Base-by-base conservation (phyloP, 2,888 invertebrate species). In the Amblyjoppa fuscipennis region DNA sequence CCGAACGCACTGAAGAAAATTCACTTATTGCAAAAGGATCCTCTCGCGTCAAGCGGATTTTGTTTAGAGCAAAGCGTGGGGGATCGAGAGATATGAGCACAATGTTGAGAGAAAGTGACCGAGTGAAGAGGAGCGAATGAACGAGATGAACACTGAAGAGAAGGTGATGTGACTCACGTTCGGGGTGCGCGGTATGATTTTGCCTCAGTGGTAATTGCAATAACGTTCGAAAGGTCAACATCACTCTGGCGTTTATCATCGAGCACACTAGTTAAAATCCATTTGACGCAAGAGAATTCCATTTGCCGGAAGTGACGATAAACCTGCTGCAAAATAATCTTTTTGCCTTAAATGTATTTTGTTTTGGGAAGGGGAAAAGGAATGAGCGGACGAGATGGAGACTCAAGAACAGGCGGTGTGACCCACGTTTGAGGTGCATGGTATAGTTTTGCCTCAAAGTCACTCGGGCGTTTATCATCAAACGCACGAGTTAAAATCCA, bases 91-190 rank as follows among this genome's bases (percentile, higher is more conserved):
- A 74, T 61, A 45, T 11, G 11, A 3, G 2, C 1, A 41, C 41
- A 11, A 41, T 41, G 41, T 9, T 41, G 11, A 41, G 1, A 9
- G 41, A 41, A 41, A 41, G 41, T 61, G 31, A 41, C 38, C 56
- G 59, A 79, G 74, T 56, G 73, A 61, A 31, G 53, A 68, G 20
- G 0, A 64, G 51, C 66, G 71, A 76, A 84, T 71, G 76, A 85
- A 82, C 85, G 79, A 56, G 79, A 73, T 78, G 80, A 77, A 87
- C 80, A 53, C 83, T 81, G 66, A 85, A 81, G 81, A 81, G 84
- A 41, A 76, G 77, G 75, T 74, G 78, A 64, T 66, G 41, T 53
- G 34, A 53, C 9, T n/a, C 34, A 25, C 51, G 51, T 38, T 53
- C 49, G 34, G 34, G 34, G 53, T 25, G 64, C 51, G 20, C 20